These are phyloP conservation scores for Poecile montanus DNA, from an alignment of 2,797 vertebrate genomes.

Conservation along the genomic window DNA sequence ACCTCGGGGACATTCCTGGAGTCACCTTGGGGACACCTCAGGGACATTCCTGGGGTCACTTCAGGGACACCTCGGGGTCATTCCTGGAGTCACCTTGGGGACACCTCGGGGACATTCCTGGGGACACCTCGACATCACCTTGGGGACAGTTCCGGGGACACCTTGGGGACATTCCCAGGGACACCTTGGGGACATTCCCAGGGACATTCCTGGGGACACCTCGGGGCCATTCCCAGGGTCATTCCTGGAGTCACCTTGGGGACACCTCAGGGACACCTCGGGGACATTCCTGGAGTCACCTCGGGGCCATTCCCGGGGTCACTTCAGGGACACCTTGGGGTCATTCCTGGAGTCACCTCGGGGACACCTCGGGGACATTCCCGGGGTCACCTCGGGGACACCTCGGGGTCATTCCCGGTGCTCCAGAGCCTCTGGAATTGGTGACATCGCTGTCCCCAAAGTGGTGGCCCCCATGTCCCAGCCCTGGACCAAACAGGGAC, in stretches of 20 bases:
- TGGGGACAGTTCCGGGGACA: too few relatives aligned
- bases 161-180: too few relatives aligned
- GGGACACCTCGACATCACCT: not conserved
- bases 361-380: not conserved
- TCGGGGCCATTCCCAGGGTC: not conserved
- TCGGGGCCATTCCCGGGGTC: not conserved
- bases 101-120: too few relatives aligned
- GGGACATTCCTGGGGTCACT: too few relatives aligned
- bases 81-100: too few relatives aligned
- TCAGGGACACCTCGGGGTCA: too few relatives aligned
- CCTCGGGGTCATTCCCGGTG: not conserved
- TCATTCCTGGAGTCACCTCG: too few relatives aligned
- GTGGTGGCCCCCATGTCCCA: not conserved
- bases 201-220: not conserved
- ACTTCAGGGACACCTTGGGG: not conserved
- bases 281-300: not conserved
- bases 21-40: too few relatives aligned
- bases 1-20: too few relatives aligned
- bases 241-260: too few relatives aligned
- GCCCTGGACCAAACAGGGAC: conserved; percentile 10
- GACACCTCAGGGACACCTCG: not conserved
- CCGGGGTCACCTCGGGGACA: not conserved
- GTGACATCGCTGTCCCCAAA: not conserved
- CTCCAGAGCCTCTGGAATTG: not conserved
- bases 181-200: not conserved